Percentiles rank a stretch among this genome's conserved stretches.
Evolutionary conservation across 2,888 invertebrate genomes (phyloP).

Genomic region (Caenorhabditis sp.): DNA sequence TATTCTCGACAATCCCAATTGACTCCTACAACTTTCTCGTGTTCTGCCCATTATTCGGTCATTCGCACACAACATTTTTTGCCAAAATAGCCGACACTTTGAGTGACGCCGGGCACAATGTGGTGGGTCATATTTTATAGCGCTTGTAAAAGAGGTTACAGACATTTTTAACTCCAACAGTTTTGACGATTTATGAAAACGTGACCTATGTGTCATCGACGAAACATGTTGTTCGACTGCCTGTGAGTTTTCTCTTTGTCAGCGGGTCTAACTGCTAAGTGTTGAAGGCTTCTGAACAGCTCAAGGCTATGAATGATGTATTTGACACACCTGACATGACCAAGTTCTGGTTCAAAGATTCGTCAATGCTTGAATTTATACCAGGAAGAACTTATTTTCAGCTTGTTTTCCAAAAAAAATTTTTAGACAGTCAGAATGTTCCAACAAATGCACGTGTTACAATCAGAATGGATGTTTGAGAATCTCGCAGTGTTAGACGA

Average conservation of each 20-base stretch:
- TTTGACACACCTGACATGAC: not conserved
- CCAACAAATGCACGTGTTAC: not conserved
- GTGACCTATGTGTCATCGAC: slow-evolving; percentile 13
- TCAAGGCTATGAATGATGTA: not conserved
- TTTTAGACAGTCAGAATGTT: not conserved
- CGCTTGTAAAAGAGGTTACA: slow-evolving; percentile 15
- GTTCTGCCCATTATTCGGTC: slow-evolving; percentile 28
- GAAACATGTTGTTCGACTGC: slow-evolving; percentile 19
- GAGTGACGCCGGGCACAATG: slow-evolving; percentile 40
- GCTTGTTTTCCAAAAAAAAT: not conserved
- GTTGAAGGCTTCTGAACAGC: not conserved
- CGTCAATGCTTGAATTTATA: slow-evolving; percentile 12
- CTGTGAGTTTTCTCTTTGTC: too few relatives aligned
- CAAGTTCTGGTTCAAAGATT: too few relatives aligned
- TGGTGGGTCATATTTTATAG: too few relatives aligned
- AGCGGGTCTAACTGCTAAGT: too few relatives aligned
- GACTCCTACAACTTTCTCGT: slow-evolving; percentile 19
- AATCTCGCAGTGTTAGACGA: not conserved
- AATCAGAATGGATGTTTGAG: not conserved
- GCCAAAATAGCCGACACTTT: slow-evolving; percentile 34
- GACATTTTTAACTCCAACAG: slow-evolving; percentile 14
- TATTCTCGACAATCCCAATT: not conserved
- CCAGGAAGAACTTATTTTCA: slow-evolving; percentile 3
- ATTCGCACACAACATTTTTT: slow-evolving; percentile 32
- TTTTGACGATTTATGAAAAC: slow-evolving; percentile 7